phyloP scores from a whole-genome alignment of 2,888 invertebrate genomes.

The Heliconius sara region DNA sequence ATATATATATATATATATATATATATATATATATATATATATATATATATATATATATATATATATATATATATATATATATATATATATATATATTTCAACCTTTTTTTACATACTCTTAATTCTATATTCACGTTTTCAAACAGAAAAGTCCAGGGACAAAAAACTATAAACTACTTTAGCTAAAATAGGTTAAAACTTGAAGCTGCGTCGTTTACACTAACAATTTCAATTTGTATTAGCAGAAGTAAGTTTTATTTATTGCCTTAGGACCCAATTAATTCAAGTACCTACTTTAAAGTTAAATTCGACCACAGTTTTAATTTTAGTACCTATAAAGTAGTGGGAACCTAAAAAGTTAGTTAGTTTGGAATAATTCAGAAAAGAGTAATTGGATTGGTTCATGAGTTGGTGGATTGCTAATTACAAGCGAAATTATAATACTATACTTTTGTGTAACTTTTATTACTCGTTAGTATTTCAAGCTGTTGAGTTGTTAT shows the following conservation, averaged over 20 bases:
- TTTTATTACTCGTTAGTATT: too few species aligned
- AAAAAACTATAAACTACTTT: constrained; percentile 2
- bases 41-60: not conserved
- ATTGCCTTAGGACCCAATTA: constrained; percentile 41
- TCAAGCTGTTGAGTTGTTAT: too few species aligned
- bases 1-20: not conserved
- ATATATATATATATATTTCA: not conserved
- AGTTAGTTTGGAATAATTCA: constrained; percentile 35
- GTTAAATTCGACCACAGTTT: constrained; percentile 42
- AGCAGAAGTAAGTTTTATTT: constrained; percentile 27
- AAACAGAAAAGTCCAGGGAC: not conserved
- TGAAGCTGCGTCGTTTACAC: not conserved
- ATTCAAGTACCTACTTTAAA: constrained; percentile 29
- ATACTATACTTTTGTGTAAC: too few species aligned
- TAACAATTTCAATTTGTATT: constrained; percentile 18
- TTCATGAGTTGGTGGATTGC: constrained; percentile 33
- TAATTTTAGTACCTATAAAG: constrained; percentile 34
- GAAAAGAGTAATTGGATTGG: constrained; percentile 44
- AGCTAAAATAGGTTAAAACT: constrained; percentile 10
- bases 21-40: not conserved
- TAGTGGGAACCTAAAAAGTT: constrained; percentile 34
- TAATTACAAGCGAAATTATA: constrained; percentile 29
- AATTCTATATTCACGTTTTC: not conserved
- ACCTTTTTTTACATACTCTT: not conserved
- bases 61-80: too few species aligned